phyloP scores from a whole-genome alignment of 2,113 vertebrate species.

The Pachycephala philippinensis region DNA sequence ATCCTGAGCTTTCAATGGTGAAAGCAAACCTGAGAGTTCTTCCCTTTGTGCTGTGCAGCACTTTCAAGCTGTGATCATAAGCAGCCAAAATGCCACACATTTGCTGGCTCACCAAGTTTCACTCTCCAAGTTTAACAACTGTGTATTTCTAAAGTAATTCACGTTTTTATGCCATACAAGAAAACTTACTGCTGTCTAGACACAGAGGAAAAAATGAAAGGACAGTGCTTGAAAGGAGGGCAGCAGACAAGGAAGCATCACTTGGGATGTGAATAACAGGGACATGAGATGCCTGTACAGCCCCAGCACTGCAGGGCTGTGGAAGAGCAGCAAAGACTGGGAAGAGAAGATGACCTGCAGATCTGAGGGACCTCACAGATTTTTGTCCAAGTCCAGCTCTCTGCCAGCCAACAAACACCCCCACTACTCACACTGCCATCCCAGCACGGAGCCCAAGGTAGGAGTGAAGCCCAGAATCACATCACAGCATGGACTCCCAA shows the following conservation, averaged over 20 bases:
- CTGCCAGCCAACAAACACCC: neutral
- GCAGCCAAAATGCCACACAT: neutral
- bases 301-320: neutral
- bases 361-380: neutral
- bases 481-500: neutral
- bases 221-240: neutral
- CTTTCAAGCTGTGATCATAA: slow-evolving; percentile 14
- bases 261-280: neutral
- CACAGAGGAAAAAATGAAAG: neutral
- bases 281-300: neutral
- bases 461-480: neutral
- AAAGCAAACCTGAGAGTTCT: neutral
- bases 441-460: neutral
- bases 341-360: neutral
- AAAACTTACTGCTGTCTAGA: neutral
- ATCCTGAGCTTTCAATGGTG: neutral
- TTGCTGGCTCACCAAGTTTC: slow-evolving; percentile 35
- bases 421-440: neutral
- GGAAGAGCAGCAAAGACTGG: neutral
- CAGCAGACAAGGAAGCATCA: neutral
- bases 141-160: neutral
- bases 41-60: neutral
- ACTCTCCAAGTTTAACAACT: neutral
- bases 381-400: neutral
- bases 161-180: neutral